Evolutionary conservation across 2,797 vertebrate genomes (phyloP), one percentile per base, ranked within the genome.

Genomic region (Cirrhinus mrigala): DNA sequence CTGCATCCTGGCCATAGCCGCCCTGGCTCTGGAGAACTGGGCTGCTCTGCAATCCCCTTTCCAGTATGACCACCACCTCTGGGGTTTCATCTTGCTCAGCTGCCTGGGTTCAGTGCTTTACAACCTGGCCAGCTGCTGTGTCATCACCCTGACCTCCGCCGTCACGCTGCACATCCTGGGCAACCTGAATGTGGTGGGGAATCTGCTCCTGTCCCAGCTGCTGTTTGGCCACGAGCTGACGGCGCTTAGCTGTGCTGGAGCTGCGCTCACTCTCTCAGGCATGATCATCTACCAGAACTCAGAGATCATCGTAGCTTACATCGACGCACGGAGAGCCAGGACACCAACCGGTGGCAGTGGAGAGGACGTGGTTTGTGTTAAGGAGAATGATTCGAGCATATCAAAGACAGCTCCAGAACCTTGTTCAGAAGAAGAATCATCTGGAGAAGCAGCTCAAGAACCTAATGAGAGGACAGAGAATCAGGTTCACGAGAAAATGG

Each of bases 151-250:
- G 87, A 99, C 98, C 18, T 99, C 98, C 0, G 97, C 98, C 11
- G 98, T 99, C 94, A 99, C 98, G 0, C 94, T 99, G 92, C 98
- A 99, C 4, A 95, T 99, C 87, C 96, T 99, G 33, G 98, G 98
- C 82, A 99, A 99, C 92, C 91, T 99, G 91, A 98, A 94, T 0
- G 94, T 98, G 66, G 97, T 98, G 92, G 98, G 97, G 60, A 99
- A 99, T 94, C 94, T 99, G 85, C 90, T 98, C 90, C 91, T 99
- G 77, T 98, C 98, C 1, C 92, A 96, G 87, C 89, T 99, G 87
- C 94, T 99, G 8, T 99, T 99, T 0, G 97, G 96, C 83, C 97
- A 95, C 24, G 94, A 93, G 89, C 90, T 99, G 87, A 97, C 97
- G 0, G 24, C 93, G 0, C 97, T 99, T 70, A 98, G 98, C 95